A percentile compares a stretch with the other conserved stretches of the same genome.
Evolutionary conservation across 2,888 invertebrate species (phyloP).

Genomic region (Oxycera nigricornis): DNA sequence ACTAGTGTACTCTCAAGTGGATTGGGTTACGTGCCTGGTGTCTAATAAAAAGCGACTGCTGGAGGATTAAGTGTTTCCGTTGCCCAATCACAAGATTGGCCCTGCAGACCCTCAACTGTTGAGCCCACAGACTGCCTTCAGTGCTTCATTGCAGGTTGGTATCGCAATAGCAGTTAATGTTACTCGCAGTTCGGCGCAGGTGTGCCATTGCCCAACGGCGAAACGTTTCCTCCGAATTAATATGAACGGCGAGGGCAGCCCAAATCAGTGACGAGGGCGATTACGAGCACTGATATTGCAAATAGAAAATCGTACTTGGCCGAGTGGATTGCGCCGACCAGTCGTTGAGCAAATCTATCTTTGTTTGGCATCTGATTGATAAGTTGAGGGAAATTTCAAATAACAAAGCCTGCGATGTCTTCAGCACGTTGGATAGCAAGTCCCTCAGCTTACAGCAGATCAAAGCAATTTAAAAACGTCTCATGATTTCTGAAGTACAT

Average conservation of each 20-base stretch:
- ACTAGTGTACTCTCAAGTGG: not conserved
- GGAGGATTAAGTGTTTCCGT: not conserved
- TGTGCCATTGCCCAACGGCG: not conserved
- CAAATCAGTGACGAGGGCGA: no score
- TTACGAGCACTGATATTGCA: no score
- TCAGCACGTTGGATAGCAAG: no score
- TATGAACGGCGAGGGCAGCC: no score
- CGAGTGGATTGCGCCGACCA: no score
- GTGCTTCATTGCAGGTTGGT: not conserved
- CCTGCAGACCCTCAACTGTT: not conserved
- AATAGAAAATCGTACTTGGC: no score
- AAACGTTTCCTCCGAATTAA: no score
- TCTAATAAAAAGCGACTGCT: not conserved
- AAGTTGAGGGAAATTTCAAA: no score
- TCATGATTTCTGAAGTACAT: no score
- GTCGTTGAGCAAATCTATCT: not conserved
- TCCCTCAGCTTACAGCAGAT: no score
- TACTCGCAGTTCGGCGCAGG: not conserved
- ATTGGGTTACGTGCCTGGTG: constrained; percentile 4
- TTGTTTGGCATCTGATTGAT: not conserved
- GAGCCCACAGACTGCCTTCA: not conserved
- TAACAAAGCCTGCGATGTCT: no score
- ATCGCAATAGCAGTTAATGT: not conserved
- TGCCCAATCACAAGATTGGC: not conserved
- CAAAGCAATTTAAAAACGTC: no score